A percentile compares a stretch with the other conserved stretches of the same genome.
These are phyloP conservation scores for Drosophila mettleri DNA, from an alignment of 2,888 invertebrate genomes.

Conservation along the genomic window DNA sequence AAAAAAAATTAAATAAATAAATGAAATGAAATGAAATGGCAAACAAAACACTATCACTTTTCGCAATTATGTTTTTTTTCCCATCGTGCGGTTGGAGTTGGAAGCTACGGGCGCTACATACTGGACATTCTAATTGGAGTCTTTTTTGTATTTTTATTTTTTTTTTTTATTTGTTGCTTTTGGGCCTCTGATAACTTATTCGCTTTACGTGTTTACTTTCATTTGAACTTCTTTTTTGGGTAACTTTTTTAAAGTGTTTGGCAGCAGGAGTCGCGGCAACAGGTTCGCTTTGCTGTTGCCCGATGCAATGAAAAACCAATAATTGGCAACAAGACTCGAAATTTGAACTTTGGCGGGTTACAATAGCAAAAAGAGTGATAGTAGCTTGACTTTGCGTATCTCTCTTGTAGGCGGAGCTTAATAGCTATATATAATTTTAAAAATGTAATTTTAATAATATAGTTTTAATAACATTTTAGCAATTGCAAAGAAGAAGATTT, in stretches of 20 bases:
- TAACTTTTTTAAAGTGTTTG: conserved; percentile 3
- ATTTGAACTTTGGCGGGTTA: neutral
- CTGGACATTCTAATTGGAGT: conserved; percentile 72
- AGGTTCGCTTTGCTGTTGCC: neutral
- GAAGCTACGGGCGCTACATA: conserved; percentile 28
- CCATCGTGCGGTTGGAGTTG: conserved; percentile 15
- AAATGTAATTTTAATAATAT: too few relatives aligned
- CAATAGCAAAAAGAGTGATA: neutral
- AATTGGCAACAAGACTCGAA: neutral
- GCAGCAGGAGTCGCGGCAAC: conserved; percentile 21
- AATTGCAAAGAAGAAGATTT: too few relatives aligned
- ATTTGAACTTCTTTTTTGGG: conserved; percentile 28
- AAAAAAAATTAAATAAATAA: conserved; percentile 37
- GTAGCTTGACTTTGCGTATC: neutral
- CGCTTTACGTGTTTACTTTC: conserved; percentile 57
- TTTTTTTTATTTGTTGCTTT: neutral
- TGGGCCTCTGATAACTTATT: conserved; percentile 58
- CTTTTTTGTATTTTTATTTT: too few relatives aligned
- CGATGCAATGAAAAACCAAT: neutral
- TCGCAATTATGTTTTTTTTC: conserved; percentile 68
- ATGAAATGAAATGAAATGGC: conserved; percentile 43
- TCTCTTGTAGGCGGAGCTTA: too few relatives aligned
- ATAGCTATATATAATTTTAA: too few relatives aligned
- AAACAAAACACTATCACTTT: conserved; percentile 76
- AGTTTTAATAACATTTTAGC: too few relatives aligned